Evolutionary conservation across 2,888 invertebrate species (phyloP), one percentile per base, ranked within the genome.

Genomic region (Cataglyphis rosenhaueri): DNA sequence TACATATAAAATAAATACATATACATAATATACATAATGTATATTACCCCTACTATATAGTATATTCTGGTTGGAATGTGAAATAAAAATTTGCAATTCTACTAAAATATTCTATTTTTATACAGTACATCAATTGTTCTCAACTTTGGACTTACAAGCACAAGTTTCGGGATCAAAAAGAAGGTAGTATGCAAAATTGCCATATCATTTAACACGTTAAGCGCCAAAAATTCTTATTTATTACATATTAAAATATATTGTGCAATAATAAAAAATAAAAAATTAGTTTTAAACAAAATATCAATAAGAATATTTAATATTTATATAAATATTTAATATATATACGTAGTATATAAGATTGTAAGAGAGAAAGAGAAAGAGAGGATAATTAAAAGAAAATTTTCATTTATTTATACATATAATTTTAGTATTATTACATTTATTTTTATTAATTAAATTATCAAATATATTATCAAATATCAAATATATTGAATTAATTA

Each of bases 71-170:
- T 87, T 81, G 85, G 86, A 86, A 91, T 85, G 84, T 86, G 66
- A 88, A 85, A 83, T 86, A 83, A 86, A 84, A 75, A 86, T 86
- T 85, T 84, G 44, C 64, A 83, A 68, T 75, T 84, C 64, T 29
- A 87, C 78, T 82, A 87, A 81, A 88, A 81, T 48, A 55, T 82
- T 66, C 87, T 85, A 84, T 91, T 91, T 92, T 89, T 91, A 87
- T 86, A 90, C 91, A 92, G 92, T 92, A 91, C 90, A 93, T 91
- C 91, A 90, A 88, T 90, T 93, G 88, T 86, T 92, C 85, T 85
- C 93, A 86, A 91, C 90, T 90, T 88, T 92, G 92, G 90, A 91
- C 88, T 91, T 92, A 85, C 83, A 74, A 62, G 81, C 78, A 81
- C 82, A 86, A 86, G 86, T 83, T 90, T 89, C 78, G 75, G 91